Evolutionary conservation across 2,113 vertebrate genomes (phyloP), one percentile per base, ranked within the genome.

Genomic region (Mesitornis unicolor): DNA sequence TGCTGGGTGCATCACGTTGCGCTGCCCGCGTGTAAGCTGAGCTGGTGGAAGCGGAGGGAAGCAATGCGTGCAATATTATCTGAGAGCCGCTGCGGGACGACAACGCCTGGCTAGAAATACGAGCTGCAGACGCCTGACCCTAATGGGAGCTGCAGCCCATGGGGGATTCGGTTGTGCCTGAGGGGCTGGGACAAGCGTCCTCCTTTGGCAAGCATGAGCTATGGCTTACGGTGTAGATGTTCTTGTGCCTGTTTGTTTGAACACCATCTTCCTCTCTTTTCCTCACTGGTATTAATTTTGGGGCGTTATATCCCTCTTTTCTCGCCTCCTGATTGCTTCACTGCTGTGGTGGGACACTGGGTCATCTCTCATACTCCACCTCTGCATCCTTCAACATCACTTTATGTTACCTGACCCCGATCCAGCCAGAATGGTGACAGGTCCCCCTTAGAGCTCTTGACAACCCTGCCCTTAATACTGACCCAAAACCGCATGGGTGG

Each of bases 271-370:
- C 7, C 9, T 8, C 18, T 54, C 20, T 22, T 43, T 78, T 78
- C 26, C 43, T 89, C 33, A 16, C 6, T 22, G 13, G 18, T 18
- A 6, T 59, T 87, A 16, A 28, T 71, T 71, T 6, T 19, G 16
- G 24, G 17, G 22, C 5, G 8, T 36, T 45, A 11, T 7, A 36
- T 40, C 45, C 29, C 40, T 42, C 26, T 31, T 56, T 63, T 74
- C 31, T 69, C n/a, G 53, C 26, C 19, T 65, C 45, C 50, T 1
- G 0, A 1, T 26, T 33, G 47, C 50, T 69, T 22, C 28, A 1
- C 45, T 85, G 57, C 50, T 20, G 69, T 28, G 21, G 51, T 33
- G 33, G n/a, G 45, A 47, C 8, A 13, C 47, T 61, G 11, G 14
- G 65, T 50, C 54, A 40, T 45, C 28, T 43, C 45, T 12, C 19